Conservation (phyloP, 1,140 invertebrate genomes). For the Daktulosphaira vitifoliae region DNA sequence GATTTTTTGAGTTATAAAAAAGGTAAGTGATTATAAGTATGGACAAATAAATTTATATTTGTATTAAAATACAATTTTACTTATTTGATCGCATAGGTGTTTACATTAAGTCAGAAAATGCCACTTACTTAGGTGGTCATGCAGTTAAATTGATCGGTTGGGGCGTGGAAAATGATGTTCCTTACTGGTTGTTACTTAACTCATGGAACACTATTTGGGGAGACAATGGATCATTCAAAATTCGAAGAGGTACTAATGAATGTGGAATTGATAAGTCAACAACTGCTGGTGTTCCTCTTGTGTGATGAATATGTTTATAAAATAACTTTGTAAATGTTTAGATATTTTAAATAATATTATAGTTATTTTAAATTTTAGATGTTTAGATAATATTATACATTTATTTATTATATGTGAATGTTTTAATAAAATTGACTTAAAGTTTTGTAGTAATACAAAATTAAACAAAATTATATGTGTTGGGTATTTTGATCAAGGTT, state of each 20-base stretch:
- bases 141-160: slow-evolving; percentile 79
- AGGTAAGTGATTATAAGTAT: slow-evolving; percentile 31
- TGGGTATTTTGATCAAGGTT: no score
- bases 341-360: no score
- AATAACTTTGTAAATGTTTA: no score
- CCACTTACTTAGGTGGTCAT: slow-evolving; percentile 63
- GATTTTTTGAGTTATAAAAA: slow-evolving; percentile 38
- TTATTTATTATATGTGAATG: no score
- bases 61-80: no score
- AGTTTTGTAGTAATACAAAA: no score
- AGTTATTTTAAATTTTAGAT: no score
- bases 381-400: no score
- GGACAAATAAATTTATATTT: no score
- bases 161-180: slow-evolving; percentile 46
- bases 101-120: not conserved
- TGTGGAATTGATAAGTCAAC: slow-evolving; percentile 58
- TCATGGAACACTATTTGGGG: slow-evolving; percentile 90
- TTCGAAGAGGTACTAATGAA: slow-evolving; percentile 67
- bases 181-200: slow-evolving; percentile 86
- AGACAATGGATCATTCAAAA: slow-evolving; percentile 80
- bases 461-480: no score
- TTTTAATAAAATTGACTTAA: no score
- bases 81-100: not conserved
- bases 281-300: slow-evolving; percentile 48
- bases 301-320: no score